Evolutionary conservation across 2,888 invertebrate genomes (phyloP).

Genomic region (Axea sp.): DNA sequence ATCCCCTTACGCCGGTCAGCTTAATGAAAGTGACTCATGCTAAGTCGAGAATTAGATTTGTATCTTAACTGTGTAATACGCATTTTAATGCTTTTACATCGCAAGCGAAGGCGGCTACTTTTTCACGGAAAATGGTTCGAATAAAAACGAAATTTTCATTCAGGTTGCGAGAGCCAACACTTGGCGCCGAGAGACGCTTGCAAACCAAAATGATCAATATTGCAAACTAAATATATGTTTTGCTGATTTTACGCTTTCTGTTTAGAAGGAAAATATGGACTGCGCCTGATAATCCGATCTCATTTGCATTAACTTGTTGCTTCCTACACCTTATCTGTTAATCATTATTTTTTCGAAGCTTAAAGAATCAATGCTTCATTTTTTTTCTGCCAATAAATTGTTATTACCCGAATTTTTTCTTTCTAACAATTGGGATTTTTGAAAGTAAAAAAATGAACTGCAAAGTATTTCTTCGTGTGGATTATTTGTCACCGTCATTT

Average conservation of each 20-base stretch:
- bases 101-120: background rate
- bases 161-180: background rate
- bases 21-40: slow-evolving; percentile 49
- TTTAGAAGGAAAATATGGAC: slow-evolving; percentile 3
- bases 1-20: background rate
- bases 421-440: too few relatives aligned
- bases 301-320: slow-evolving; percentile 22
- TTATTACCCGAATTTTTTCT: too few relatives aligned
- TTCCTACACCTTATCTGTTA: background rate
- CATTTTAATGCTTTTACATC: background rate
- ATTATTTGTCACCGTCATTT: too few relatives aligned
- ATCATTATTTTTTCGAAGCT: slow-evolving; percentile 2
- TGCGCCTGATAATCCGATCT: background rate
- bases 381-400: too few relatives aligned
- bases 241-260: slow-evolving; percentile 7
- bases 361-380: too few relatives aligned
- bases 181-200: background rate
- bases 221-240: slow-evolving; percentile 16
- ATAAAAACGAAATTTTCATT: background rate
- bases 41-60: slow-evolving; percentile 39
- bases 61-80: slow-evolving; percentile 16
- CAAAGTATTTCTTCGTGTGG: too few relatives aligned
- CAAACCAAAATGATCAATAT: background rate
- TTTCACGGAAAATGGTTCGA: slow-evolving; percentile 4
- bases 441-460: too few relatives aligned